Evolutionary conservation across 2,797 vertebrate genomes (phyloP).

Genomic region (Distichodus sexfasciatus): DNA sequence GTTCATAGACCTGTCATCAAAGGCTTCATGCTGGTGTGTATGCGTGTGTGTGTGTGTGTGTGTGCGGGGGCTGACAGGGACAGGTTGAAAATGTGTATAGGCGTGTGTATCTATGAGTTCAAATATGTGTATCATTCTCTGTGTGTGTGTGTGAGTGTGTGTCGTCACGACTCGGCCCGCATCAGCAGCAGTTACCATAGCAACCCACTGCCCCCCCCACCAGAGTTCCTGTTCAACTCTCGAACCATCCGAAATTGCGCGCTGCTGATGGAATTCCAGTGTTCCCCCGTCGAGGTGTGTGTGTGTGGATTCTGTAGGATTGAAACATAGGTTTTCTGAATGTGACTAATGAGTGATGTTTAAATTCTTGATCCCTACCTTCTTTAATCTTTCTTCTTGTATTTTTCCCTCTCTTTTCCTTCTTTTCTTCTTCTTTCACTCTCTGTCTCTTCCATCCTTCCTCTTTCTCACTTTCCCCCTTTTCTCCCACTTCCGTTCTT

Average conservation of each 20-base stretch:
- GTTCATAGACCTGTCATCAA: constrained; percentile 32
- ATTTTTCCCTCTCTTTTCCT: not conserved
- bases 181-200: constrained; percentile 35
- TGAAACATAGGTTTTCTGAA: too few relatives aligned
- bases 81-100: too few relatives aligned
- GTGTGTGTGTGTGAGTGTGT: not conserved
- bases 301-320: too few relatives aligned
- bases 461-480: not conserved
- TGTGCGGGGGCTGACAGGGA: not conserved
- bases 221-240: too few relatives aligned
- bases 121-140: too few relatives aligned
- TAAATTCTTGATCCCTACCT: too few relatives aligned
- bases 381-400: too few relatives aligned
- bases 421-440: not conserved
- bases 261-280: constrained; percentile 8
- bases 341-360: too few relatives aligned
- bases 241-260: not conserved
- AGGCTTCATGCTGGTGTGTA: constrained; percentile 12
- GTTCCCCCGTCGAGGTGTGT: too few relatives aligned
- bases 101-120: not conserved
- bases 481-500: not conserved
- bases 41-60: not conserved
- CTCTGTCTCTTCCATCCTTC: not conserved
- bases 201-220: constrained; percentile 27
- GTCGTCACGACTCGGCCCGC: not conserved